A percentile compares a stretch with the other conserved stretches of the same genome.
Conservation (phyloP, 2,888 invertebrate species). For the Lysandra bellargus region DNA sequence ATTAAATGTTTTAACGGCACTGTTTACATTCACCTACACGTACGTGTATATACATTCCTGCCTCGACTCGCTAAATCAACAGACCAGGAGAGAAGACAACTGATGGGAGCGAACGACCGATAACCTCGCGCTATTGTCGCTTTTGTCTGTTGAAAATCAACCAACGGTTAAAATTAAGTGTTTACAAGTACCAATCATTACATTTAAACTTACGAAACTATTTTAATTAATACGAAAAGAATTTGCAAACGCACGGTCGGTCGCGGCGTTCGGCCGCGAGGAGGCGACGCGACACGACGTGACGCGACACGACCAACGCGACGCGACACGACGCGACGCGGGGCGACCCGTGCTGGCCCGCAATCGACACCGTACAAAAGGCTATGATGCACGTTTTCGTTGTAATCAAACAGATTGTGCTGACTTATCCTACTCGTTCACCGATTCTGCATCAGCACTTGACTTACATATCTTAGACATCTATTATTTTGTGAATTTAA, state of each 20-base stretch:
- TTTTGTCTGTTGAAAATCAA: not conserved
- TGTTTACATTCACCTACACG: slow-evolving; percentile 27
- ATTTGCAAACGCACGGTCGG: not conserved
- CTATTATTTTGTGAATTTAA: slow-evolving; percentile 29
- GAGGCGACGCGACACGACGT: not conserved
- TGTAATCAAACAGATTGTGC: slow-evolving; percentile 31
- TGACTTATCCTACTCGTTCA: slow-evolving; percentile 8
- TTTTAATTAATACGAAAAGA: slow-evolving; percentile 25
- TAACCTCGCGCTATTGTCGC: slow-evolving; percentile 1
- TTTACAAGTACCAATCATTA: slow-evolving; percentile 27
- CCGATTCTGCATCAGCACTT: slow-evolving; percentile 19
- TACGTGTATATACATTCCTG: slow-evolving; percentile 25
- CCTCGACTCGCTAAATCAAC: slow-evolving; percentile 22
- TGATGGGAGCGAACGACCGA: slow-evolving; percentile 7
- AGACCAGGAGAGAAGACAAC: slow-evolving; percentile 20
- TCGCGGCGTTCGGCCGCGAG: too few relatives aligned
- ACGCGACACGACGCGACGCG: not conserved
- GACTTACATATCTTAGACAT: slow-evolving; percentile 32
- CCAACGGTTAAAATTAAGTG: slow-evolving; percentile 22
- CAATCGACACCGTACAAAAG: slow-evolving; percentile 13
- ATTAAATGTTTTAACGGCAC: slow-evolving; percentile 30
- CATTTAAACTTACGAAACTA: slow-evolving; percentile 19
- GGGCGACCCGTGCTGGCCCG: not conserved
- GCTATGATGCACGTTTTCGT: slow-evolving; percentile 28
- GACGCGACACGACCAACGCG: not conserved